Evolutionary conservation across 1,140 invertebrate genomes (phyloP).

Genomic region (Saxidomus purpurata): DNA sequence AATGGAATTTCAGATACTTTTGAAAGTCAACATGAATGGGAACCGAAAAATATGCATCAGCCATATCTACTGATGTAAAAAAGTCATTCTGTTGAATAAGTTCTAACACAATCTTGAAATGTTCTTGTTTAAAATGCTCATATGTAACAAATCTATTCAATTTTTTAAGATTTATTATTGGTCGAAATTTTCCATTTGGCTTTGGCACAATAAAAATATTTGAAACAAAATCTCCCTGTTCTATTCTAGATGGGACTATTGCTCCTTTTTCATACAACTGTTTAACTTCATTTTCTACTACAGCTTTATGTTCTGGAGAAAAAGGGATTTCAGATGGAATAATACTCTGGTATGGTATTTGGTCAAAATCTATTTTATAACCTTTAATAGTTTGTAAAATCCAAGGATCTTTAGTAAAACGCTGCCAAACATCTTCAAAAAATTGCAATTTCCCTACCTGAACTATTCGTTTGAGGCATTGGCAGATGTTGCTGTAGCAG

Average conservation of each 20-base stretch:
- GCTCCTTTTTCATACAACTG: conserved; percentile 40
- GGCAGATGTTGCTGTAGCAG: not conserved
- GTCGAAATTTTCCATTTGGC: conserved; percentile 55
- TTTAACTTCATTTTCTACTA: conserved; percentile 39
- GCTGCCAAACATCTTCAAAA: conserved; percentile 27
- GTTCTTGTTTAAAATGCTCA: conserved; percentile 71
- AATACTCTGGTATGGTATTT: not conserved
- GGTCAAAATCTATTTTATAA: conserved; percentile 25
- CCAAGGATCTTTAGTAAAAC: conserved; percentile 34
- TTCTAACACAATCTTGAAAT: conserved; percentile 47
- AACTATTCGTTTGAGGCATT: not conserved
- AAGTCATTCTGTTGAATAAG: conserved; percentile 53
- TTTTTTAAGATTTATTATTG: conserved; percentile 65
- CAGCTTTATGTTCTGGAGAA: not conserved
- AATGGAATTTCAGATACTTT: conserved; percentile 37
- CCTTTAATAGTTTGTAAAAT: conserved; percentile 43
- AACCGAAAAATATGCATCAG: conserved; percentile 40
- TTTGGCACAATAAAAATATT: conserved; percentile 68
- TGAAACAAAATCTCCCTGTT: conserved; percentile 54
- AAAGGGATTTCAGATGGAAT: conserved; percentile 51
- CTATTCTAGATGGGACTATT: not conserved
- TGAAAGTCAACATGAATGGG: not conserved
- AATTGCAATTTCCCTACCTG: not conserved
- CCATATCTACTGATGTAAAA: conserved; percentile 38
- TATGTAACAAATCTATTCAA: conserved; percentile 65